Conservation (phyloP, 2,888 invertebrate genomes). For the Patella depressa region DNA sequence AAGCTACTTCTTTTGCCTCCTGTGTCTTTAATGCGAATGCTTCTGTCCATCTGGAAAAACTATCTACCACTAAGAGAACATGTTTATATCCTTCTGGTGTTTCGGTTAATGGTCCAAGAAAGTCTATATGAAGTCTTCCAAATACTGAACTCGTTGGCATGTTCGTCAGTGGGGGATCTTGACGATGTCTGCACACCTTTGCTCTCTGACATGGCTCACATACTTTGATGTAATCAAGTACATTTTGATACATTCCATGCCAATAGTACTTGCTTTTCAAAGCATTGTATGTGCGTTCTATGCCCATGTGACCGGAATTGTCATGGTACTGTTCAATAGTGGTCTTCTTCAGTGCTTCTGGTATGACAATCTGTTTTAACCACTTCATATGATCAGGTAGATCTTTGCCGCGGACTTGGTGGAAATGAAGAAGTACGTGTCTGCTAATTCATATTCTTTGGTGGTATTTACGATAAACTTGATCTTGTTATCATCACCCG, state of each 20-base stretch:
- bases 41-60: constrained; percentile 38
- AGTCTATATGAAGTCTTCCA: constrained; percentile 35
- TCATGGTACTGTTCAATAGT: no score
- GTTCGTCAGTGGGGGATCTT: constrained; percentile 11
- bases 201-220: constrained; percentile 29
- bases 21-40: constrained; percentile 38
- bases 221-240: constrained; percentile 24
- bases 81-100: constrained; percentile 77
- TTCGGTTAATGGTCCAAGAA: constrained; percentile 35
- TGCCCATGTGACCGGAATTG: no score
- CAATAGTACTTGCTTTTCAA: no score
- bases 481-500: no score
- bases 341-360: no score
- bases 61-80: constrained; percentile 37
- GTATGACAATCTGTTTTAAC: no score
- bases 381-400: no score
- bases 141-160: neutral
- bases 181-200: neutral
- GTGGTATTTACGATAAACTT: no score
- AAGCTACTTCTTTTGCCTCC: constrained; percentile 38
- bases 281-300: no score
- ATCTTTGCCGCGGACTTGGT: no score
- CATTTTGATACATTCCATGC: constrained; percentile 1
- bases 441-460: no score
- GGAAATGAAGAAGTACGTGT: no score